Conservation (phyloP, 2,113 vertebrate species). For the Bolborhynchus lineola region DNA sequence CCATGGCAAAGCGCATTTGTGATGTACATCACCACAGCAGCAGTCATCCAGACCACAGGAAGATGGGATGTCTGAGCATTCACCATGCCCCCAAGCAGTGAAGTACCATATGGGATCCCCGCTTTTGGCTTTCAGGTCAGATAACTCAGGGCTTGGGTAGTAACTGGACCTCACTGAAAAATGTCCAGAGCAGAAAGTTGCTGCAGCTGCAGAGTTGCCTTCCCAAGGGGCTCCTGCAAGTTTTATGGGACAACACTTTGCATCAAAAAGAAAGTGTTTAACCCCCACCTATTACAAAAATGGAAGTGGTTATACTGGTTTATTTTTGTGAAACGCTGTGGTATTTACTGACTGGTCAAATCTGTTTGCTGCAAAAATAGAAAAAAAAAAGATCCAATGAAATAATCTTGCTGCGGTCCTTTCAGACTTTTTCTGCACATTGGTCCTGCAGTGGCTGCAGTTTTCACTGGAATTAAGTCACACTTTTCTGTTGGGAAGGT, state of each 20-base stretch:
- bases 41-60: neutral
- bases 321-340: neutral
- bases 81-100: neutral
- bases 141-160: rapidly evolving
- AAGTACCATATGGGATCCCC: neutral
- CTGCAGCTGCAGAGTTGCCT: neutral
- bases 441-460: neutral
- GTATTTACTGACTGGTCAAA: neutral
- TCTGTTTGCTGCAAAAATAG: neutral
- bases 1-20: neutral
- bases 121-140: neutral
- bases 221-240: too few relatives aligned
- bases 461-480: neutral
- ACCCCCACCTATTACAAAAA: too few relatives aligned
- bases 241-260: neutral
- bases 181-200: neutral
- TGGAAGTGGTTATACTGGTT: too few relatives aligned
- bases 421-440: rapidly evolving
- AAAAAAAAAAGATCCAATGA: rapidly evolving
- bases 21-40: neutral
- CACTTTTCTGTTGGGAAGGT: neutral
- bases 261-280: neutral
- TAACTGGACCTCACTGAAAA: neutral
- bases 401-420: neutral
- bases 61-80: neutral